These are phyloP conservation scores for Sparus aurata DNA, from an alignment of 2,797 vertebrate species.

Conservation along the genomic window DNA sequence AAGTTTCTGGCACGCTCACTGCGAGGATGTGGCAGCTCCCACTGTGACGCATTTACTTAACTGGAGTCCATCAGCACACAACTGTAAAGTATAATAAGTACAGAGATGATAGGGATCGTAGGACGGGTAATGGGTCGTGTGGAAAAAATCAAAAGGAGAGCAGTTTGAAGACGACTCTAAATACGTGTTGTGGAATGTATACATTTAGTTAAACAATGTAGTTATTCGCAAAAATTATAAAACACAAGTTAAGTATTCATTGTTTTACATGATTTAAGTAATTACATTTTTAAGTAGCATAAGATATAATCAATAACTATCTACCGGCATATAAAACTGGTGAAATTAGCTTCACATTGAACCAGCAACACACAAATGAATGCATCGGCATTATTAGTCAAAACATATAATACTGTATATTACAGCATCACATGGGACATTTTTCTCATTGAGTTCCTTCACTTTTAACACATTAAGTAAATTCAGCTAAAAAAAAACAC, in stretches of 20 bases:
- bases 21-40: slow-evolving; percentile 69
- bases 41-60: slow-evolving; percentile 69
- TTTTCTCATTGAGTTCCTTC: neutral
- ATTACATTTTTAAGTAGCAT: no score
- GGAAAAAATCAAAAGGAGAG: slow-evolving; percentile 18
- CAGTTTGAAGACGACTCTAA: neutral
- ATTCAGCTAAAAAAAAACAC: no score
- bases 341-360: no score
- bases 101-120: slow-evolving; percentile 29
- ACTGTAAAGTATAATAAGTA: slow-evolving; percentile 27
- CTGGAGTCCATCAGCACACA: slow-evolving; percentile 67
- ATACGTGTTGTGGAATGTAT: slow-evolving; percentile 4
- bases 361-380: no score
- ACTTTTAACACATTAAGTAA: neutral
- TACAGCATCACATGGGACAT: neutral
- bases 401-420: neutral
- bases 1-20: slow-evolving; percentile 61
- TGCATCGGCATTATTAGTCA: no score
- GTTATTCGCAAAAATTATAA: no score
- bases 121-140: slow-evolving; percentile 32
- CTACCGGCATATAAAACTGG: no score
- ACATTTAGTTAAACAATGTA: no score
- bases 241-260: no score
- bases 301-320: no score
- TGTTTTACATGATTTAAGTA: no score